These are phyloP conservation scores for Hyles vespertilio DNA, from an alignment of 1,140 invertebrate species.

Conservation along the genomic window DNA sequence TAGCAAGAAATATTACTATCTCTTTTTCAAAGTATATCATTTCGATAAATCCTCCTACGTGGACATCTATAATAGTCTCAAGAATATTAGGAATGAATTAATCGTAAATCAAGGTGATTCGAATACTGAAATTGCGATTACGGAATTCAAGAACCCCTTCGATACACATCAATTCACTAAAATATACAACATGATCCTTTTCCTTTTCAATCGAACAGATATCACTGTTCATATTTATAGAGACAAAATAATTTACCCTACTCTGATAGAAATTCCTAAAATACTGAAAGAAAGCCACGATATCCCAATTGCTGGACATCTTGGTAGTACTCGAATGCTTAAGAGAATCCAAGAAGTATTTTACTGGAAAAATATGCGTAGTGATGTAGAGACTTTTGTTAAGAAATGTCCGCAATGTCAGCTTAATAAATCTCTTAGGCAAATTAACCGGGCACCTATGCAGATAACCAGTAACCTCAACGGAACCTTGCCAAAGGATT, in stretches of 20 bases:
- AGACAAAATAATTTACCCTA: too few species aligned
- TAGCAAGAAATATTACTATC: constrained; percentile 21
- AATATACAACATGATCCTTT: constrained; percentile 18
- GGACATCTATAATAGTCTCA: constrained; percentile 27
- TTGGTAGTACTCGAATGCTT: too few species aligned
- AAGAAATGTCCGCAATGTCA: constrained; percentile 21
- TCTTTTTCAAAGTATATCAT: constrained; percentile 28
- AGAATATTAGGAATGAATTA: constrained; percentile 7
- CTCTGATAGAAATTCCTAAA: too few species aligned
- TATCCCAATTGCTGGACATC: too few species aligned
- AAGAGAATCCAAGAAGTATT: too few species aligned
- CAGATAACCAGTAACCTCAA: constrained; percentile 22
- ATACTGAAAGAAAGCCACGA: too few species aligned
- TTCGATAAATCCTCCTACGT: constrained; percentile 17
- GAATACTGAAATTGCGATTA: constrained; percentile 14
- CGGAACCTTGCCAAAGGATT: constrained; percentile 17
- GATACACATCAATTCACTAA: constrained; percentile 18
- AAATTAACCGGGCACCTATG: constrained; percentile 25
- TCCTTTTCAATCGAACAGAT: constrained; percentile 19
- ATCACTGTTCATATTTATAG: too few species aligned
- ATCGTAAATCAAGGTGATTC: neutral
- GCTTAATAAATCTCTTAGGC: constrained; percentile 25
- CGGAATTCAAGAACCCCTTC: constrained; percentile 26
- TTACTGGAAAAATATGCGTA: too few species aligned
- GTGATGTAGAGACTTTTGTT: constrained; percentile 24